Percentiles rank a stretch among this genome's conserved stretches.
Evolutionary conservation across 1,140 invertebrate genomes (phyloP).

Genomic region (Ostrea denselamellosa): DNA sequence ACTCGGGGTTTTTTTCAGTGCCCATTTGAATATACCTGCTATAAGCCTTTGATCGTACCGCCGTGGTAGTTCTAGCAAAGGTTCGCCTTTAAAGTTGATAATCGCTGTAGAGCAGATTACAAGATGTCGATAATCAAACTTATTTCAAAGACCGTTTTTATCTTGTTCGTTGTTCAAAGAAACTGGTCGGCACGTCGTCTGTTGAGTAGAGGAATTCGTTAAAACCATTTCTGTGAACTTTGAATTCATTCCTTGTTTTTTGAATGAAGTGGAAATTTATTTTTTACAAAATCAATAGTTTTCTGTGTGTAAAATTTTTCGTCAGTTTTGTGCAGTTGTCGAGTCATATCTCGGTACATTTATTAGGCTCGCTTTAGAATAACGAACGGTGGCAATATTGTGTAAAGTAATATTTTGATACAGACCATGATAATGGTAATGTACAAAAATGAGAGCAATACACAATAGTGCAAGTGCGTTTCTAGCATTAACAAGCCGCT

Average conservation of each 20-base stretch:
- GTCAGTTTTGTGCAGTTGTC: too few species aligned
- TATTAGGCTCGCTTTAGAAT: too few species aligned
- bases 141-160: conserved; percentile 33
- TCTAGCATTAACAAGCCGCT: too few species aligned
- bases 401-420: too few species aligned
- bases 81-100: conserved; percentile 39
- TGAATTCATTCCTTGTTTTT: background rate
- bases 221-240: background rate
- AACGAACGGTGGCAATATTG: too few species aligned
- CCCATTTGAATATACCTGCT: conserved; percentile 32
- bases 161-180: conserved; percentile 23
- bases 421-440: too few species aligned
- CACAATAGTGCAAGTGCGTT: too few species aligned
- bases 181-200: background rate
- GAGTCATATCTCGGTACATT: too few species aligned
- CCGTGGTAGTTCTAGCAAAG: conserved; percentile 25
- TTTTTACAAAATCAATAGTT: background rate
- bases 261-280: background rate
- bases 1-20: background rate
- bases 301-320: background rate
- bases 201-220: conserved; percentile 14
- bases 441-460: too few species aligned
- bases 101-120: conserved; percentile 13
- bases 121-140: conserved; percentile 35
- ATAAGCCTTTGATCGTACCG: conserved; percentile 29